Conservation (phyloP, 2,797 vertebrate species). For the Neosilurus hyrtlii region DNA sequence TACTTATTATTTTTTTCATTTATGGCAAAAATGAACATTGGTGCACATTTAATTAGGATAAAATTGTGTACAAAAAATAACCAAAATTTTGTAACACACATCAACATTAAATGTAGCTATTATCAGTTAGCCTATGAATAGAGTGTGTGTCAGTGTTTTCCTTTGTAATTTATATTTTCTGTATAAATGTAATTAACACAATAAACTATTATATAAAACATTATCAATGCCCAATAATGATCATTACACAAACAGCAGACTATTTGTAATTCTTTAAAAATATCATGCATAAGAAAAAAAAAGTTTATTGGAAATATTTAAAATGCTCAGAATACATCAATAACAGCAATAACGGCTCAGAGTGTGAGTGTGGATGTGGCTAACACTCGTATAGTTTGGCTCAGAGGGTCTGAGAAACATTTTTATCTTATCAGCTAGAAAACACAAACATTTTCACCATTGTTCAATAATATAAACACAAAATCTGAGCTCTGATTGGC, state of each 20-base stretch:
- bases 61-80: neutral
- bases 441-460: neutral
- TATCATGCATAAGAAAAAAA: conserved; percentile 88
- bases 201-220: conserved; percentile 75
- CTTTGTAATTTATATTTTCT: conserved; percentile 58
- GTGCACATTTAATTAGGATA: neutral
- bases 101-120: neutral
- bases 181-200: conserved; percentile 66
- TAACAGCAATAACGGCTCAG: conserved; percentile 63
- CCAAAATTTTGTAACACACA: neutral
- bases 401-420: neutral
- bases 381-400: neutral
- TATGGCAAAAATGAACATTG: neutral
- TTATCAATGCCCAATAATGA: conserved; percentile 91
- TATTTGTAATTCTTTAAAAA: conserved; percentile 64
- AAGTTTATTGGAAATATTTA: conserved; percentile 70
- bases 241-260: conserved; percentile 81
- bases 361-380: neutral
- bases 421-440: neutral
- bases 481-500: neutral
- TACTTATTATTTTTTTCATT: neutral
- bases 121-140: neutral
- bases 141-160: neutral
- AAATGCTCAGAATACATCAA: conserved; percentile 60
- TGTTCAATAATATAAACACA: neutral